phyloP scores from a whole-genome alignment of 1,140 invertebrate species.

The Daktulosphaira vitifoliae region DNA sequence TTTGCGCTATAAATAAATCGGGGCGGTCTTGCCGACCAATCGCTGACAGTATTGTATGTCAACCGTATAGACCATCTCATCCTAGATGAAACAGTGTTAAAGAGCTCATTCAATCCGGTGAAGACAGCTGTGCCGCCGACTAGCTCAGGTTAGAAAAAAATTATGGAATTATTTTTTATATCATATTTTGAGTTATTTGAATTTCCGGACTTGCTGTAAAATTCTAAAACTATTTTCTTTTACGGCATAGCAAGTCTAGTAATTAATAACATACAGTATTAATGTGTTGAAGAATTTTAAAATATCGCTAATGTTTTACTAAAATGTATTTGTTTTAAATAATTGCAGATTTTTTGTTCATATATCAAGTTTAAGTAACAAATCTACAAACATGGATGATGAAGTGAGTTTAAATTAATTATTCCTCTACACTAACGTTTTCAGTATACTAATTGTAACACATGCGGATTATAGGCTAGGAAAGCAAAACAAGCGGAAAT shows the following conservation, averaged over 20 bases:
- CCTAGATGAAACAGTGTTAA: background rate
- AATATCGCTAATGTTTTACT: no score
- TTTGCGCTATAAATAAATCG: conserved; percentile 5
- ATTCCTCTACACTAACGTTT: no score
- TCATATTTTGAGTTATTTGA: background rate
- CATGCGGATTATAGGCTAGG: conserved; percentile 53
- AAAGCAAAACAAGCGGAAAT: conserved; percentile 90
- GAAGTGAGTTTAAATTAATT: no score
- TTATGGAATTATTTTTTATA: background rate
- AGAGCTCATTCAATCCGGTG: conserved; percentile 17
- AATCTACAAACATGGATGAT: no score
- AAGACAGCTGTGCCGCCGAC: conserved; percentile 7
- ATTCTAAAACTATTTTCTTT: background rate
- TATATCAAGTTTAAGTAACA: no score
- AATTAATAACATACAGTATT: background rate
- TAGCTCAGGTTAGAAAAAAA: conserved; percentile 4
- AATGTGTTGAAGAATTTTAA: no score
- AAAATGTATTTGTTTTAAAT: no score
- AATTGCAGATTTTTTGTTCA: no score
- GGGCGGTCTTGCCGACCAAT: background rate
- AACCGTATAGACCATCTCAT: background rate
- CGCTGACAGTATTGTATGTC: conserved; percentile 12
- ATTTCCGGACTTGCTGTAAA: conserved; percentile 27
- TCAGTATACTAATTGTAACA: no score
- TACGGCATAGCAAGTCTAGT: conserved; percentile 28